Evolutionary conservation across 2,888 invertebrate genomes (phyloP).

Genomic region (Anodontia alba): DNA sequence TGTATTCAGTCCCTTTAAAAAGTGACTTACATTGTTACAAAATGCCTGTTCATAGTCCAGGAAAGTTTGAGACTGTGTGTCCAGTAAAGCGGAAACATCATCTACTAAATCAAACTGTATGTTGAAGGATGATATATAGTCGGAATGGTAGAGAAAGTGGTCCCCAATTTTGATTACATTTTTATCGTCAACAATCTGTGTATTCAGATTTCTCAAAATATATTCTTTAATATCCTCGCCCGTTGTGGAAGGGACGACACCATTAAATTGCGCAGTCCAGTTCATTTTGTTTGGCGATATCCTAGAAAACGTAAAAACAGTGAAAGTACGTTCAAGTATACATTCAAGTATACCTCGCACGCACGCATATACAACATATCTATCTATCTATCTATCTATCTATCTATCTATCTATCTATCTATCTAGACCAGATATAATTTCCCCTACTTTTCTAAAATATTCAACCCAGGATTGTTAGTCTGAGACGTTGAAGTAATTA

Average conservation of each 20-base stretch:
- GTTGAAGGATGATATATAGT: not conserved
- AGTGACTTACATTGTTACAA: not conserved
- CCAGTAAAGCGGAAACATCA: not conserved
- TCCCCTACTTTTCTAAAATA: too few species aligned
- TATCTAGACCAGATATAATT: too few species aligned
- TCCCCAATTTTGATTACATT: not conserved
- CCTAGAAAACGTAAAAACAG: not conserved
- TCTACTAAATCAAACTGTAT: not conserved
- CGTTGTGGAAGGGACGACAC: not conserved
- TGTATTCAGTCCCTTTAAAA: too few species aligned
- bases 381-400: too few species aligned
- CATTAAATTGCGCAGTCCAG: not conserved
- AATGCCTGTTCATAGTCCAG: not conserved
- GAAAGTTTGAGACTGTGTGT: not conserved
- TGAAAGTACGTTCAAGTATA: too few species aligned
- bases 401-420: too few species aligned
- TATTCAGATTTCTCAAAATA: not conserved
- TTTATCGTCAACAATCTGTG: not conserved
- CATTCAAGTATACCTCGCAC: too few species aligned
- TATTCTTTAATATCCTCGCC: not conserved
- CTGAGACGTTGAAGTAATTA: too few species aligned
- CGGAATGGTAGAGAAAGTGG: not conserved
- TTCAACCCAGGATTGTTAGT: too few species aligned
- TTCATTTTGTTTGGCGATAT: not conserved
- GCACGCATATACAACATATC: too few species aligned